Evolutionary conservation across 2,113 vertebrate species (phyloP).

Genomic region (Heterotilapia buettikoferi): DNA sequence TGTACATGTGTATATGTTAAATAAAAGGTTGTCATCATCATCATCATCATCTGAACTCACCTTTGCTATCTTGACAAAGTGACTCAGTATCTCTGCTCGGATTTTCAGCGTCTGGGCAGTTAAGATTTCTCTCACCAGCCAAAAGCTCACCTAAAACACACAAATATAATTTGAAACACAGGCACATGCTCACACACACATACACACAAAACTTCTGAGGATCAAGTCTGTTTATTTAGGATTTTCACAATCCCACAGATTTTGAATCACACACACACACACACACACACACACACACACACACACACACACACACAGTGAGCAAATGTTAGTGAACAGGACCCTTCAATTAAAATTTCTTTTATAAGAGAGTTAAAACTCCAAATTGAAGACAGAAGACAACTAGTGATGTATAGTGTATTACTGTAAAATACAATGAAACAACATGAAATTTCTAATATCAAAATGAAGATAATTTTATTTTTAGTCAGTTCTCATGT

Average conservation of each 20-base stretch:
- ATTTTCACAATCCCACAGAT: neutral
- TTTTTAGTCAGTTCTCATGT: neutral
- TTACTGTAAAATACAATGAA: neutral
- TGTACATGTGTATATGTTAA: neutral
- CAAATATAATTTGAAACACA: neutral
- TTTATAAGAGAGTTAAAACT: neutral
- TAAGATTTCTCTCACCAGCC: slow-evolving; percentile 94
- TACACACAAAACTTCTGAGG: neutral
- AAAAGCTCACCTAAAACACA: slow-evolving; percentile 87
- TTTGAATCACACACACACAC: neutral
- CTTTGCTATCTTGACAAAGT: slow-evolving; percentile 98
- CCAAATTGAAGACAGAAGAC: neutral
- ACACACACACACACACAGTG: too few species aligned
- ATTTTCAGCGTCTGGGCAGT: slow-evolving; percentile 95
- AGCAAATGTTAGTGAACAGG: too few species aligned
- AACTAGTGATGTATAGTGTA: neutral
- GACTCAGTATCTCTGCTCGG: slow-evolving; percentile 90
- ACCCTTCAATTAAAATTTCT: too few species aligned
- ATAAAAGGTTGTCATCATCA: neutral
- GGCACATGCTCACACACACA: neutral
- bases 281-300: neutral
- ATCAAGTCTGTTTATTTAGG: neutral
- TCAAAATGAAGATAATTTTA: neutral
- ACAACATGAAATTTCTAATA: neutral
- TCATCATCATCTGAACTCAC: slow-evolving; percentile 67